A percentile compares a stretch with the other conserved stretches of the same genome.
These are phyloP conservation scores for Colistium nudipinnis DNA, from an alignment of 2,113 vertebrate species.

Conservation along the genomic window DNA sequence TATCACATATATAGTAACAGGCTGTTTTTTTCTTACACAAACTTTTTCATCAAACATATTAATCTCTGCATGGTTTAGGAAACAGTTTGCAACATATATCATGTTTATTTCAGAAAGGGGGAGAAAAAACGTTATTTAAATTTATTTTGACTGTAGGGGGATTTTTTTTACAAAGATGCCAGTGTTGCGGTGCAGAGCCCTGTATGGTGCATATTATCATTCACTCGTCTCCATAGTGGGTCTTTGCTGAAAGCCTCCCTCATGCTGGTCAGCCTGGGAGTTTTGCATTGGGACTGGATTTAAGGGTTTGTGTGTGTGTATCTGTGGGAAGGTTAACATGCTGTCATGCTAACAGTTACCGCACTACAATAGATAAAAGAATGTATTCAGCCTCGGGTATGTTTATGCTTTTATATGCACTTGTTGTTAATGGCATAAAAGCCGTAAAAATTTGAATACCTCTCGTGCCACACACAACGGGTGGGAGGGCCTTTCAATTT, in stretches of 20 bases:
- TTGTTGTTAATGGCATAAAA: slow-evolving; percentile 32
- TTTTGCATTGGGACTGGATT: slow-evolving; percentile 72
- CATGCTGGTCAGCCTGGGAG: slow-evolving; percentile 54
- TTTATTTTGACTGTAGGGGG: slow-evolving; percentile 27
- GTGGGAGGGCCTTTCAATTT: slow-evolving; percentile 70
- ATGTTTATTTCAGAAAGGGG: slow-evolving; percentile 3
- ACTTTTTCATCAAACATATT: neutral
- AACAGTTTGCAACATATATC: neutral
- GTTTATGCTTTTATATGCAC: slow-evolving; percentile 27
- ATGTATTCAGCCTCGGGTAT: slow-evolving; percentile 31
- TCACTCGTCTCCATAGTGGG: slow-evolving; percentile 45
- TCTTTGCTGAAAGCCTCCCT: slow-evolving; percentile 62
- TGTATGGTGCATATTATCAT: slow-evolving; percentile 52
- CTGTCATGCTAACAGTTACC: slow-evolving; percentile 53
- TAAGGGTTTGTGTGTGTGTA: slow-evolving; percentile 48
- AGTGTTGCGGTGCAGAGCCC: slow-evolving; percentile 25
- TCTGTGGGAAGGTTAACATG: slow-evolving; percentile 47
- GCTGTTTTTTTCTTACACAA: neutral
- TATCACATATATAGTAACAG: neutral
- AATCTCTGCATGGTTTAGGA: neutral
- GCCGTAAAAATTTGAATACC: slow-evolving; percentile 42
- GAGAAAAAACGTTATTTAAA: slow-evolving; percentile 26
- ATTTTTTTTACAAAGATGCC: slow-evolving; percentile 34
- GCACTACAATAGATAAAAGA: slow-evolving; percentile 18
- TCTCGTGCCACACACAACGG: slow-evolving; percentile 50